These are phyloP conservation scores for Rhynchonycteris naso DNA, from an alignment of 2,797 vertebrate genomes.

Conservation along the genomic window DNA sequence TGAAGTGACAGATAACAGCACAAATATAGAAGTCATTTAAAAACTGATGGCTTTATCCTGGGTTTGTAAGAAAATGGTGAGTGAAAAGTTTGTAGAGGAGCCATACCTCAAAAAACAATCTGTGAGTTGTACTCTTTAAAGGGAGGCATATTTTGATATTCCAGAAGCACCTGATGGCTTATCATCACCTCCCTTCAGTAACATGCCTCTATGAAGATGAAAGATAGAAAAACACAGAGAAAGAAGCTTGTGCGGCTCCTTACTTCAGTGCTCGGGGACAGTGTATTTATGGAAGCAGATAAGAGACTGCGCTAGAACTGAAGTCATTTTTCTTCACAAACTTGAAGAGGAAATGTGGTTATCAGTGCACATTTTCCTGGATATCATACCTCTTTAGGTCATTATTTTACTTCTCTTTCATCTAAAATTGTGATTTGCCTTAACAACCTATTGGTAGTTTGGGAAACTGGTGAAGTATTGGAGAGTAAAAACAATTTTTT, in stretches of 20 bases:
- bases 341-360: slow-evolving; percentile 22
- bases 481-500: slow-evolving; percentile 9
- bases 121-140: background rate
- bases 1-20: slow-evolving; percentile 19
- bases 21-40: background rate
- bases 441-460: slow-evolving; percentile 32
- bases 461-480: background rate
- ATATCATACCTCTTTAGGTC: background rate
- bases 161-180: slow-evolving; percentile 16
- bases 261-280: background rate
- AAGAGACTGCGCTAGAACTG: background rate
- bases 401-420: slow-evolving; percentile 67
- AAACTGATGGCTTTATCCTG: background rate
- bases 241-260: background rate
- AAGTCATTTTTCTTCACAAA: slow-evolving; percentile 46
- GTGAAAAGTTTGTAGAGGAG: slow-evolving; percentile 30
- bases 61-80: background rate
- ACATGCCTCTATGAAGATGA: slow-evolving; percentile 64
- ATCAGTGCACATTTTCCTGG: background rate
- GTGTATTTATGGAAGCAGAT: slow-evolving; percentile 50
- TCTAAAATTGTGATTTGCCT: slow-evolving; percentile 51
- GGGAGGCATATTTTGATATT: slow-evolving; percentile 60
- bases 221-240: slow-evolving; percentile 50
- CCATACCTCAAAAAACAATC: slow-evolving; percentile 59
- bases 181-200: slow-evolving; percentile 53